phyloP scores from a whole-genome alignment of 2,888 invertebrate species.

The Volucella inanis region DNA sequence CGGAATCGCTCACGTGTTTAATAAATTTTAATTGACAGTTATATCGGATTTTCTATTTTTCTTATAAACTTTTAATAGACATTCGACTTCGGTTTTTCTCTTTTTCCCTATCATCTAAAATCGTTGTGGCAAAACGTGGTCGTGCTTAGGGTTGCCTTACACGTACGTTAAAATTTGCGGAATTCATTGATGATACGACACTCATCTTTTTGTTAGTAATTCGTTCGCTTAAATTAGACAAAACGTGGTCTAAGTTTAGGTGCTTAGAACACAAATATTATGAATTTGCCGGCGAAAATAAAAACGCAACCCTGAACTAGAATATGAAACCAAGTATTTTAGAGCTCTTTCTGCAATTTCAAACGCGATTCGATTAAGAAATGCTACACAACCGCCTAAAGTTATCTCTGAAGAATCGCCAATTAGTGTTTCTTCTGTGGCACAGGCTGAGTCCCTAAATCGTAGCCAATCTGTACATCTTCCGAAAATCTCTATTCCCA shows the following conservation, averaged over 20 bases:
- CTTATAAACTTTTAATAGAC: too few species aligned
- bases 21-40: too few species aligned
- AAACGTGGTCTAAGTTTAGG: slow-evolving; percentile 2
- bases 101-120: background rate
- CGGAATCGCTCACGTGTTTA: too few species aligned
- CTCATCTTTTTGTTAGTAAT: background rate
- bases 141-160: slow-evolving; percentile 18
- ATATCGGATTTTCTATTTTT: too few species aligned
- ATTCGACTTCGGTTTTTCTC: too few species aligned
- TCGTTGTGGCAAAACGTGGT: slow-evolving; percentile 14
- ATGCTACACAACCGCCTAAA: too few species aligned
- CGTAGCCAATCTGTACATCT: slow-evolving; percentile 17
- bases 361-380: background rate
- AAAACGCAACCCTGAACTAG: slow-evolving; percentile 15
- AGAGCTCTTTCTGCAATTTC: slow-evolving; percentile 23
- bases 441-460: too few species aligned
- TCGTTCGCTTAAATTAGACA: slow-evolving; percentile 20
- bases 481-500: slow-evolving; percentile 52
- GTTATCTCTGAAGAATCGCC: background rate
- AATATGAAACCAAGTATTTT: slow-evolving; percentile 48
- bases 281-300: background rate
- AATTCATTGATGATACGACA: background rate
- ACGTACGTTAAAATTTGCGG: slow-evolving; percentile 6
- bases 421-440: background rate
- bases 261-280: too few species aligned